Base-by-base conservation (phyloP, 2,888 invertebrate species). In the Dusona sp. region DNA sequence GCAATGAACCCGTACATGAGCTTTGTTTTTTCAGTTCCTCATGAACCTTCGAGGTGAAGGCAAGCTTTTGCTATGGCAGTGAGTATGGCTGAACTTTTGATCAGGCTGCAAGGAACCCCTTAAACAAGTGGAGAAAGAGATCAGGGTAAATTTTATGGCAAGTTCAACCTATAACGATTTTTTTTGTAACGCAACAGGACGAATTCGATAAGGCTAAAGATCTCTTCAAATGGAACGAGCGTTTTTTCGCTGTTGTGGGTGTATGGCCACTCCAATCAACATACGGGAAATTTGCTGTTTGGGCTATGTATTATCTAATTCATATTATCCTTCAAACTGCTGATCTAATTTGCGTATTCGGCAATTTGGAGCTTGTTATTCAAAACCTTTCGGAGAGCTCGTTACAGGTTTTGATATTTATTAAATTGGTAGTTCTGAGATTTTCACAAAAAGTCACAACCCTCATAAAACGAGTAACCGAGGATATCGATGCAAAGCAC, bases 221-320 rank as follows among this genome's bases (percentile, higher is more conserved):
- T 64, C 81, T 88, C n/a, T 88, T 88, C 51, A 74, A 75, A 65
- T 81, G 81, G 42, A 74, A 85, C n/a, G 80, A 88, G 61, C 79
- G 75, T 2, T 77, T 88, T 29, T 85, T 89, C 16, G 75, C 85
- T 29, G 11, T 87, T n/a, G 83, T 82, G 2, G 89, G 89, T 22
- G 85, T 85, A 48, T 89, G 89, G 89, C 89, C 89, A 4, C 70
- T 79, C n/a, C 70, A 89, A 11, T 74, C 54, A 2, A 79, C 83
- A 11, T 86, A 89, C 29, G 9, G 83, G 0, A 88, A 77, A 45
- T 89, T 87, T n/a, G 45, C 68, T n/a, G 74, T 89, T 38, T 89
- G 87, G 61, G 67, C 84, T 8, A 25, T 64, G 4, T 86, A 88
- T 25, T 85, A 45, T 38, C 13, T 73, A 0, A 11, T 82, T 16